A percentile compares a stretch with the other conserved stretches of the same genome.
Evolutionary conservation across 2,797 vertebrate genomes (phyloP).

Genomic region (Coreius guichenoti): DNA sequence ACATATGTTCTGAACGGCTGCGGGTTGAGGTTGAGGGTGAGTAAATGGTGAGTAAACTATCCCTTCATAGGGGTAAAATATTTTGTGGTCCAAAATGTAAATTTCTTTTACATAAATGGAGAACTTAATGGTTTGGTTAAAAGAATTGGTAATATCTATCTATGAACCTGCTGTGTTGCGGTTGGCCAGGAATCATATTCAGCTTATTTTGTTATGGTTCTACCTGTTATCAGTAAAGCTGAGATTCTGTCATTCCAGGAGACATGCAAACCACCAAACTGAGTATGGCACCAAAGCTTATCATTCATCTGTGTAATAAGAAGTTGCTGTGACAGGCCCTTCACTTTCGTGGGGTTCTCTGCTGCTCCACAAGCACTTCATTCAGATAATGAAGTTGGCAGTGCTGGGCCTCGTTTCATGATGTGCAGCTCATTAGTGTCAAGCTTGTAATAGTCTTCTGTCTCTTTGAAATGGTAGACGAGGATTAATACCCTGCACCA

Average conservation of each 20-base stretch:
- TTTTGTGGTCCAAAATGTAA: neutral
- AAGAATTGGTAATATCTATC: neutral
- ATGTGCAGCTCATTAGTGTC: constrained; percentile 66
- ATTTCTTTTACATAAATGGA: too few species aligned
- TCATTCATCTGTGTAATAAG: constrained; percentile 64
- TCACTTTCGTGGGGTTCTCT: constrained; percentile 41
- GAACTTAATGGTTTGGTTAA: neutral
- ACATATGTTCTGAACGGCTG: neutral
- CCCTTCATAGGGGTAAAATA: neutral
- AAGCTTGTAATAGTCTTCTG: constrained; percentile 63
- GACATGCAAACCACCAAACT: constrained; percentile 9
- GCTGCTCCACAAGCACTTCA: constrained; percentile 46
- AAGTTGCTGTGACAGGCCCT: constrained; percentile 48
- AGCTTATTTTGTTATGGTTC: neutral
- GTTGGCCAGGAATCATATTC: neutral
- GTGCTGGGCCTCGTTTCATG: constrained; percentile 52
- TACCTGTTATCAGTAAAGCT: neutral
- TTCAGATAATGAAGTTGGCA: constrained; percentile 63
- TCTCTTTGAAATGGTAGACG: constrained; percentile 58
- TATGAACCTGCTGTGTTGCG: neutral
- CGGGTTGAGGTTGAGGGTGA: too few species aligned
- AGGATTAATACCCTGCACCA: constrained; percentile 53
- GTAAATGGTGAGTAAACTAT: neutral
- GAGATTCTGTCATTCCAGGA: constrained; percentile 1
- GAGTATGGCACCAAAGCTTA: constrained; percentile 34